A percentile compares a stretch with the other conserved stretches of the same genome.
These are phyloP conservation scores for Cyrtorhinus lividipennis DNA, from an alignment of 1,140 invertebrate genomes.

Conservation along the genomic window DNA sequence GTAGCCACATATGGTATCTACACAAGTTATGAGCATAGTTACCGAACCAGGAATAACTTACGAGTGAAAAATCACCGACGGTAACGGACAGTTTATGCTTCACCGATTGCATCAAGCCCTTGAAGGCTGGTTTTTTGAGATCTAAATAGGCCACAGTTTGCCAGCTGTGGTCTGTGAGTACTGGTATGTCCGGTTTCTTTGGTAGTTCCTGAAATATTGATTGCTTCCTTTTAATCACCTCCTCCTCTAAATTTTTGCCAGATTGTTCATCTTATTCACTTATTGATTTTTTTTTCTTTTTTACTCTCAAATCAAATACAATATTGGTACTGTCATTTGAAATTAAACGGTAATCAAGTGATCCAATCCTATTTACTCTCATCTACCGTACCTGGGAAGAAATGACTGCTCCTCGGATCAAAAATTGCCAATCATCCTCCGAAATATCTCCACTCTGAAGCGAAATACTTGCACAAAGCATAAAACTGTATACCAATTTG, in stretches of 20 bases:
- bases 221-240: no score
- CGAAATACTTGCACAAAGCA: conserved; percentile 61
- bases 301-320: no score
- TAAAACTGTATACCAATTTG: conserved; percentile 76
- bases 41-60: conserved; percentile 28
- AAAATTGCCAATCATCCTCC: conserved; percentile 51
- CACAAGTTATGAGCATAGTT: no score
- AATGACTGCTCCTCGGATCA: conserved; percentile 45
- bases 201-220: conserved; percentile 30
- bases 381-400: conserved; percentile 26
- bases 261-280: no score
- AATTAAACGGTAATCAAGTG: no score
- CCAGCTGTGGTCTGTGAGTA: conserved; percentile 47
- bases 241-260: no score
- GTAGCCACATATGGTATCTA: no score
- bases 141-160: background rate
- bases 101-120: conserved; percentile 31
- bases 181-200: conserved; percentile 38
- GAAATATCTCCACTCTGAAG: conserved; percentile 40
- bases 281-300: no score
- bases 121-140: background rate
- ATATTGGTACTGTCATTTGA: no score
- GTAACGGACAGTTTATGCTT: conserved; percentile 38
- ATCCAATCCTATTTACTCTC: no score
- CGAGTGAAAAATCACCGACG: conserved; percentile 42